Base-by-base conservation (phyloP, 2,797 vertebrate genomes). In the Sibirionetta formosa region DNA sequence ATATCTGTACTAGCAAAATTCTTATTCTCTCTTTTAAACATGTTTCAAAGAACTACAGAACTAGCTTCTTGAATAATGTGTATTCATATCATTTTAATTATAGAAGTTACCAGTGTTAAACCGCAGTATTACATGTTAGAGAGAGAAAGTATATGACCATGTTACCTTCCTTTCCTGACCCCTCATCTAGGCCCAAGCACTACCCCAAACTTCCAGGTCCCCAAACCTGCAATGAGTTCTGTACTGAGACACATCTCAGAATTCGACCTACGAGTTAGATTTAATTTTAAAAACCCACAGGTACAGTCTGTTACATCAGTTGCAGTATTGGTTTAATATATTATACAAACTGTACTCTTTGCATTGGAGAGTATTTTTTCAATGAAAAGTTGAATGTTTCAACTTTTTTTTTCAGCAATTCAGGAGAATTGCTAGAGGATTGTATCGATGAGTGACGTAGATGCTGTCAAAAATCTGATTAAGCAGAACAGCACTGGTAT, bases 261-360 rank as follows among this genome's bases (percentile, higher is more conserved):
- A 83, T 91, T 63, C 73, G 42, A 54, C 42, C 23, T 58, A 54
- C 51, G 54, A 66, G 14, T 53, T 84, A 7, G 58, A 84, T 63
- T 75, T 48, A 33, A 53, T 71, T 75, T 81, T 38, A 69, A 90
- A 48, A 90, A 51, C 70, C 42, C 66, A 8, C 23, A 44, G 22
- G 14, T 85, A 16, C 38, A 63, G 33, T 73, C 63, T 88, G 46
- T 90, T 69, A 60, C 38, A 88, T 86, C 4, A 4, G 77, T 56
- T 93, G 33, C 51, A 57, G 6, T 40, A 11, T 54, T 71, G 19
- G 16, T 90, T 86, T 87, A 71, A 77, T 85, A n/a, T 38, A 19
- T 89, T 94, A 85, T 87, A 81, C 86, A 89, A 92, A 93, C 31
- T 51, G 1, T 70, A 17, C 12, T 29, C 14, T 96, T 92, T 93